A percentile compares a stretch with the other conserved stretches of the same genome.
phyloP scores from a whole-genome alignment of 2,888 invertebrate species.

The Halictus quadricinctus region DNA sequence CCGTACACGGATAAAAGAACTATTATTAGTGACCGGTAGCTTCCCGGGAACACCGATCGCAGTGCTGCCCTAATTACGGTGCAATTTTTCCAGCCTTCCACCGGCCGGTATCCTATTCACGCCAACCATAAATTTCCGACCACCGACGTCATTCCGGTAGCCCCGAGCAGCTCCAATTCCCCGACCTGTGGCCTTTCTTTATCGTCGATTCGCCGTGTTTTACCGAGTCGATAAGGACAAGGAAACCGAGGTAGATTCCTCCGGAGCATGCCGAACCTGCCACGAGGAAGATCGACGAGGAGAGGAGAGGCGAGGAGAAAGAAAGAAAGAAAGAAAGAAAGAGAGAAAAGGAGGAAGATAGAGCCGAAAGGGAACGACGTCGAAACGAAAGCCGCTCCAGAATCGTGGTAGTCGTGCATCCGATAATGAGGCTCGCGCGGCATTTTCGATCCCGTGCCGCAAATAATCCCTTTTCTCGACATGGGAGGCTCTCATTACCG shows the following conservation, averaged over 20 bases:
- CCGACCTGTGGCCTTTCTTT: constrained; percentile 62
- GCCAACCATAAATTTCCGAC: constrained; percentile 42
- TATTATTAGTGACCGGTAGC: neutral
- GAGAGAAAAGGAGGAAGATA: constrained; percentile 2
- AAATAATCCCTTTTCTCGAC: constrained; percentile 76
- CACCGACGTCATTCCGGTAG: constrained; percentile 52
- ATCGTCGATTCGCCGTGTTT: constrained; percentile 62
- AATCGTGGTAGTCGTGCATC: constrained; percentile 75
- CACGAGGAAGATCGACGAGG: constrained; percentile 10
- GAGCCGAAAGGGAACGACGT: constrained; percentile 57
- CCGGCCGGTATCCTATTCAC: neutral
- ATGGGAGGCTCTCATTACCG: constrained; percentile 79
- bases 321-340: neutral
- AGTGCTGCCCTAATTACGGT: neutral
- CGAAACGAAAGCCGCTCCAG: constrained; percentile 71
- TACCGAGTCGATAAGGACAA: constrained; percentile 46
- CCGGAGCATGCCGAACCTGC: constrained; percentile 3
- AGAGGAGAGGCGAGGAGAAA: neutral
- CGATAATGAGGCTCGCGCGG: constrained; percentile 72
- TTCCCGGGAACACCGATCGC: neutral
- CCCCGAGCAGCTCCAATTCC: constrained; percentile 67
- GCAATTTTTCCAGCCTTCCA: neutral
- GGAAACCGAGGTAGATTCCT: constrained; percentile 24
- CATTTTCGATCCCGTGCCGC: constrained; percentile 70
- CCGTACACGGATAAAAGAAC: neutral